Conservation (phyloP, 2,797 vertebrate species). For the Hafferia zeledoni region DNA sequence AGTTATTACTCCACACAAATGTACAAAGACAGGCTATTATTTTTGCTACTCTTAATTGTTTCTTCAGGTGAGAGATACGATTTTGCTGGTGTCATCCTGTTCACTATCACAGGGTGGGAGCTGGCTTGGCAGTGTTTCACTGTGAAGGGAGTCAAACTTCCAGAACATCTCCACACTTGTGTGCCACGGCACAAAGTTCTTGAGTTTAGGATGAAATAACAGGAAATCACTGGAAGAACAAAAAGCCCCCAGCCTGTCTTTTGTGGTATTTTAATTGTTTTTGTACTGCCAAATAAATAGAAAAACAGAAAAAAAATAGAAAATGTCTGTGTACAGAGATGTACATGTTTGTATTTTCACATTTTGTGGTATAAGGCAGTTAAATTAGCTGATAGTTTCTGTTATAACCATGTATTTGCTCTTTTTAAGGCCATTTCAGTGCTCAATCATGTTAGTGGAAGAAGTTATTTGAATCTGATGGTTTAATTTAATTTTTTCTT, state of each 20-base stretch:
- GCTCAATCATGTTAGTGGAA: neutral
- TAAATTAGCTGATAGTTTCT: neutral
- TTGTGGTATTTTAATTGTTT: neutral
- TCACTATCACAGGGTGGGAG: neutral
- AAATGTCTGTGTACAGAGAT: neutral
- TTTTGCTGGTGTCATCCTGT: neutral
- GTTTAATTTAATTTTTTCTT: neutral
- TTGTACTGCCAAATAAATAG: neutral
- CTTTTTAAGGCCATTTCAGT: neutral
- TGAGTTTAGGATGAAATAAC: neutral
- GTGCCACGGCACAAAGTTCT: neutral
- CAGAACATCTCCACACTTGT: neutral
- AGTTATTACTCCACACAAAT: neutral
- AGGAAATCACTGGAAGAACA: conserved; percentile 4
- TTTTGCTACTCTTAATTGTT: neutral
- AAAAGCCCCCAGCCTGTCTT: neutral
- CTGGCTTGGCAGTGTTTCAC: neutral
- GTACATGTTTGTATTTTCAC: neutral
- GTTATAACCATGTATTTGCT: neutral
- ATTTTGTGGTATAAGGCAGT: neutral
- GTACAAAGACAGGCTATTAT: neutral
- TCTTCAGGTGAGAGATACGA: neutral
- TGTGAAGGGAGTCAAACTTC: neutral
- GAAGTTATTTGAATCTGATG: neutral
- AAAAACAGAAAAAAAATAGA: neutral